Evolutionary conservation across 2,797 vertebrate genomes (phyloP).

Genomic region (Sardinella longiceps): DNA sequence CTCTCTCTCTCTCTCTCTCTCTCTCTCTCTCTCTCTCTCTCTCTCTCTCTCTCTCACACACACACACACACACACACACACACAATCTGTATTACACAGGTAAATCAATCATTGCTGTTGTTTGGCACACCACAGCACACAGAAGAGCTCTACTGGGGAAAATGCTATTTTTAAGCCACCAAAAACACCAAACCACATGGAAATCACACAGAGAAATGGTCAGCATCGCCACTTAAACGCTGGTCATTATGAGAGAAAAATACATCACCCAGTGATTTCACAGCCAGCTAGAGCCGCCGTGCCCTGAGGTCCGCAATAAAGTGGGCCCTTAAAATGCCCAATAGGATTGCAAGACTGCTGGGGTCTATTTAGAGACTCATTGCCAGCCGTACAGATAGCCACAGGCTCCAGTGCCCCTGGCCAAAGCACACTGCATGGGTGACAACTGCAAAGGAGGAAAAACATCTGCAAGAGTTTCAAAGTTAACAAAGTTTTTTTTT

Average conservation of each 20-base stretch:
- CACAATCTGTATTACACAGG: not conserved
- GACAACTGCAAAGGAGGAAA: not conserved
- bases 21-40: slow-evolving; percentile 59
- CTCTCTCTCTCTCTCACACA: slow-evolving; percentile 63
- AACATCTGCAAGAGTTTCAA: not conserved
- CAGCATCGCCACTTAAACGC: not conserved
- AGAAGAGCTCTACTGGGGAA: not conserved
- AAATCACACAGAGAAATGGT: slow-evolving; percentile 1
- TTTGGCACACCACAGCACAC: not conserved
- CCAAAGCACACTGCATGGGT: not conserved
- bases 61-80: slow-evolving; percentile 9
- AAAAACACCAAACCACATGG: not conserved
- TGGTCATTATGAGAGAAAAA: not conserved
- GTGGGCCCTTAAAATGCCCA: not conserved
- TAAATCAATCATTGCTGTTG: slow-evolving; percentile 7
- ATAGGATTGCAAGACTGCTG: not conserved
- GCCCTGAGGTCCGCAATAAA: not conserved
- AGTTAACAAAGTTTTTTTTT: not conserved
- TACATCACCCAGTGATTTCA: not conserved
- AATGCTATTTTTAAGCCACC: slow-evolving; percentile 9
- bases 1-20: slow-evolving; percentile 56
- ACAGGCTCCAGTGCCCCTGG: not conserved
- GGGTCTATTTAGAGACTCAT: not conserved
- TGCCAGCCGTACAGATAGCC: not conserved
- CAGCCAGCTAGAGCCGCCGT: not conserved